A percentile compares a stretch with the other conserved stretches of the same genome.
Conservation (phyloP, 2,113 vertebrate species). For the Tetraodon nigroviridis region DNA sequence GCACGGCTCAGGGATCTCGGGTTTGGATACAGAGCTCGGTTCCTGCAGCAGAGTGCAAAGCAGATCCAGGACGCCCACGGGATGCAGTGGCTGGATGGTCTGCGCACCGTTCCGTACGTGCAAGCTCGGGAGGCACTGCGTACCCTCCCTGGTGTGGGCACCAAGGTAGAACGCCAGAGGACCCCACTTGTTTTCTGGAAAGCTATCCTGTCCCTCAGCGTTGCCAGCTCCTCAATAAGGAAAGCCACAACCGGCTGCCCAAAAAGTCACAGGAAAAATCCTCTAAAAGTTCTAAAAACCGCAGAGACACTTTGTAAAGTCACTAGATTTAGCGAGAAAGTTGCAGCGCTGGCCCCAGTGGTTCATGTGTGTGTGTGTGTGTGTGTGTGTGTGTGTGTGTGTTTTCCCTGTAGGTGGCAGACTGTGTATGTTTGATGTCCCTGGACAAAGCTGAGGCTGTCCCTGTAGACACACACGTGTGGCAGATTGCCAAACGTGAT, state of each 20-base stretch:
- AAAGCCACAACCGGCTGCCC: no score
- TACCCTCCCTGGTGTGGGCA: constrained; percentile 85
- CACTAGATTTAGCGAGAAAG: neutral
- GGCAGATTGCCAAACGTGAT: constrained; percentile 87
- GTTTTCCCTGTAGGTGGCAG: constrained; percentile 81
- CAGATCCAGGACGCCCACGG: constrained; percentile 73
- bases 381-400: neutral
- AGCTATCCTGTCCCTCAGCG: neutral
- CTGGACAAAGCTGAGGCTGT: constrained; percentile 89
- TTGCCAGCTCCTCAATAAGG: neutral
- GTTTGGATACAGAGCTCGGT: constrained; percentile 91
- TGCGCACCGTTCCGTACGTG: constrained; percentile 74
- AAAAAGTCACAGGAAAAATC: no score
- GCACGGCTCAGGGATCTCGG: constrained; percentile 79
- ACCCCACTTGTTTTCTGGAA: neutral
- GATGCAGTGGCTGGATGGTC: constrained; percentile 75
- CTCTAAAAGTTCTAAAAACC: no score
- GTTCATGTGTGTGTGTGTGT: neutral
- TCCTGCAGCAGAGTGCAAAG: constrained; percentile 79
- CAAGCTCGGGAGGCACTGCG: constrained; percentile 81
- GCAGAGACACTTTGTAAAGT: no score
- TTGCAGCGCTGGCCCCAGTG: no score
- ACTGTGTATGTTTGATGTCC: constrained; percentile 92
- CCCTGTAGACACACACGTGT: constrained; percentile 89
- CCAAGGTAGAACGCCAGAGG: constrained; percentile 75